Conservation (phyloP, 2,888 invertebrate genomes). For the Drosophila setosimentum region DNA sequence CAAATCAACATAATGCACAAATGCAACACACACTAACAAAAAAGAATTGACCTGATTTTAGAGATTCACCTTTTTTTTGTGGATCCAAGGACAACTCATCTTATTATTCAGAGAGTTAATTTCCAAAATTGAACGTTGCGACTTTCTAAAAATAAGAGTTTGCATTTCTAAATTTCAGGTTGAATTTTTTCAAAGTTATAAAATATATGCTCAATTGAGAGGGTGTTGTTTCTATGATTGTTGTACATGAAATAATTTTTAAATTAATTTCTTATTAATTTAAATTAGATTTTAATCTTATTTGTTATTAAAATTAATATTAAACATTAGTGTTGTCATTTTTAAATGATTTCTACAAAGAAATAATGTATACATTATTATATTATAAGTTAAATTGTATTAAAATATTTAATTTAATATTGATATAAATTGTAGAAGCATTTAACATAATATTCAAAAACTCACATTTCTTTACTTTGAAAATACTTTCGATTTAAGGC, state of each 20-base stretch:
- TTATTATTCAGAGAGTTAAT: not conserved
- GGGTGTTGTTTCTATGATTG: not conserved
- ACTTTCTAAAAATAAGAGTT: not conserved
- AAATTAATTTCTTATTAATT: not conserved
- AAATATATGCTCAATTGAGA: not conserved
- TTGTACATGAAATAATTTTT: not conserved
- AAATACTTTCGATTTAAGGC: too few relatives aligned
- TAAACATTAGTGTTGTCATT: too few relatives aligned
- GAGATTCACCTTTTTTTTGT: not conserved
- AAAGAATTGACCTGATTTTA: not conserved
- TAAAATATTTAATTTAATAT: too few relatives aligned
- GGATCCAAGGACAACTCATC: not conserved
- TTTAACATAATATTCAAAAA: too few relatives aligned
- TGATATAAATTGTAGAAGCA: too few relatives aligned
- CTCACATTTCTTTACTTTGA: too few relatives aligned
- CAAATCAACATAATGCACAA: conserved; percentile 30
- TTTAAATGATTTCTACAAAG: too few relatives aligned
- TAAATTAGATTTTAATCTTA: too few relatives aligned
- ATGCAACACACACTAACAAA: not conserved
- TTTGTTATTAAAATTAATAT: too few relatives aligned
- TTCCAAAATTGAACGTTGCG: not conserved
- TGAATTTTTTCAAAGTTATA: not conserved
- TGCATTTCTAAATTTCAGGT: not conserved
- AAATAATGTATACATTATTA: too few relatives aligned
- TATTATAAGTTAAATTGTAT: too few relatives aligned